A percentile compares a stretch with the other conserved stretches of the same genome.
Evolutionary conservation across 1,140 invertebrate genomes (phyloP).

Genomic region (Megalonaias nervosa): DNA sequence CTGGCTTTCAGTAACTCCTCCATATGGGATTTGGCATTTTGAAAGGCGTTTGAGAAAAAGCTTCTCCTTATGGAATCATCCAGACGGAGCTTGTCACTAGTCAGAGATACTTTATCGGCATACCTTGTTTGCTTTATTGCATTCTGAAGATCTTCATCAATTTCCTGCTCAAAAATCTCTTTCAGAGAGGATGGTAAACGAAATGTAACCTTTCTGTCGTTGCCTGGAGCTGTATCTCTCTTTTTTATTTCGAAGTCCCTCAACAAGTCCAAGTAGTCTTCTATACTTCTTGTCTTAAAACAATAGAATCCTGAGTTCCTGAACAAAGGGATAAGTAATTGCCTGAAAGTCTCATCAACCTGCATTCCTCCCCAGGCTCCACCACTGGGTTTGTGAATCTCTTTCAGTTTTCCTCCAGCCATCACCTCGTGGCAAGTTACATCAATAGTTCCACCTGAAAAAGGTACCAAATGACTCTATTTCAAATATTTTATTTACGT

Average conservation of each 20-base stretch:
- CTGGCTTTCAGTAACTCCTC: background rate
- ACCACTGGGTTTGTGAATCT: conserved; percentile 9
- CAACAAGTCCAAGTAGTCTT: conserved; percentile 9
- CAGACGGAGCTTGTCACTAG: conserved; percentile 8
- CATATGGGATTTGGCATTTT: conserved; percentile 3
- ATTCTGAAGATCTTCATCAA: background rate
- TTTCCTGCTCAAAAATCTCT: background rate
- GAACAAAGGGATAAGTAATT: background rate
- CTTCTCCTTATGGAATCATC: background rate
- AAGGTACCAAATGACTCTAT: background rate
- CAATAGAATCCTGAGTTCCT: background rate
- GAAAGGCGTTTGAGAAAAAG: background rate
- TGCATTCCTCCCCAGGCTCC: conserved; percentile 11
- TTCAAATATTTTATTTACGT: background rate
- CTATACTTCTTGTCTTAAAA: conserved; percentile 1
- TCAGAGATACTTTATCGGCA: background rate
- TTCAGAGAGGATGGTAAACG: background rate
- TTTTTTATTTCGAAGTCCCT: conserved; percentile 20
- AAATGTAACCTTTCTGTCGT: background rate
- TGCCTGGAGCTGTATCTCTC: conserved; percentile 3
- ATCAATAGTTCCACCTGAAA: conserved; percentile 9
- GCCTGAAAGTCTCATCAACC: background rate
- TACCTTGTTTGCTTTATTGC: background rate
- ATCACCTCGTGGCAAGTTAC: conserved; percentile 5
- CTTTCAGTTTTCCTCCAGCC: conserved; percentile 1